Percentiles rank a stretch among this genome's conserved stretches.
phyloP scores from a whole-genome alignment of 2,888 invertebrate species.

The Pogonocherus hispidulus region DNA sequence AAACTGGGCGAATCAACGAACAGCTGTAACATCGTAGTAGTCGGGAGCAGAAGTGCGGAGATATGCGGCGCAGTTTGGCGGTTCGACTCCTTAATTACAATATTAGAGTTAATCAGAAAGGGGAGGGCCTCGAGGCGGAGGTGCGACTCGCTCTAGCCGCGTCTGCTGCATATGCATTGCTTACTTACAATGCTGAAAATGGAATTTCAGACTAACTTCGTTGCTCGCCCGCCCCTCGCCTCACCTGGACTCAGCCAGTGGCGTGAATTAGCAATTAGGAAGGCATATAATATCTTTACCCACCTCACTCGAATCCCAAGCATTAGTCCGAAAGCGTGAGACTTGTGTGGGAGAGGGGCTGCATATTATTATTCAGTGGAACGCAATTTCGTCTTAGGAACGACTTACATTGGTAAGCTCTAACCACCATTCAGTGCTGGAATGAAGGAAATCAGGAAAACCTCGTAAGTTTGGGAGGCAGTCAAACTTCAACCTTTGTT shows the following conservation, averaged over 20 bases:
- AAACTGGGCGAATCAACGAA: constrained; percentile 9
- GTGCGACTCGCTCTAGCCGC: constrained; percentile 43
- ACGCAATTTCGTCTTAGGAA: no score
- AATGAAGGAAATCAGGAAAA: no score
- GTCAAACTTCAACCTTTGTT: no score
- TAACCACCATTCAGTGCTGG: no score
- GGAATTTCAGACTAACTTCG: constrained; percentile 48
- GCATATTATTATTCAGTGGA: no score
- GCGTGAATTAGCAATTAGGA: background rate
- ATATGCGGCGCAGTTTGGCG: constrained; percentile 44
- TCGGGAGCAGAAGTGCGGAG: constrained; percentile 2
- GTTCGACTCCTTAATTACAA: constrained; percentile 59
- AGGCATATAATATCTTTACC: background rate
- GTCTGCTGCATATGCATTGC: constrained; percentile 60
- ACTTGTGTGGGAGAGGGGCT: no score
- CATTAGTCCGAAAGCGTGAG: no score
- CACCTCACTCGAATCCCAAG: no score
- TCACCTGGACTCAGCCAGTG: background rate
- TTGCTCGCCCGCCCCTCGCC: constrained; percentile 5
- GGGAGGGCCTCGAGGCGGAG: constrained; percentile 45
- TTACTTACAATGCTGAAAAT: constrained; percentile 51
- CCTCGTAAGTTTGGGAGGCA: no score
- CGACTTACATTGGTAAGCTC: no score
- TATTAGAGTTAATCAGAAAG: constrained; percentile 61
- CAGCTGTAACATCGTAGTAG: constrained; percentile 9